Base-by-base conservation (phyloP, 1,140 invertebrate species). In the Drosophila setifemur region DNA sequence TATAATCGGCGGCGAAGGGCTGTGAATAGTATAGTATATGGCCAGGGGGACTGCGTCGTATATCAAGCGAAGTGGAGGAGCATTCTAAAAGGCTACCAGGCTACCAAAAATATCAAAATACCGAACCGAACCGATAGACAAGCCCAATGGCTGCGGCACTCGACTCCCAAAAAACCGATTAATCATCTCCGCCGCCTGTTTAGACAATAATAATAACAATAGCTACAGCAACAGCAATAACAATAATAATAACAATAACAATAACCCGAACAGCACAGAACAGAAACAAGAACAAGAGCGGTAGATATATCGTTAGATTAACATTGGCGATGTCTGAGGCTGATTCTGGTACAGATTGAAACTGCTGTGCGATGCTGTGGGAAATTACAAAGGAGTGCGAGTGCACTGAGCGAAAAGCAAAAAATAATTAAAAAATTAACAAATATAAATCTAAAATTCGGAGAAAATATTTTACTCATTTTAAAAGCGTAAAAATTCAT, bases 131-230 rank as follows among this genome's bases (percentile, higher is more conserved):
- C 33, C 18, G 25, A 42, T 44, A 54, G 50, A 54, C 40, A 26
- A 29, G 8, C 33, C 28, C 39, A 50, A 23, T 23, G 57, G 21
- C 53, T 58, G 53, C 35, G 35, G 21, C 58, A 63, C 58, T 63
- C 58, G 18, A n/a, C n/a, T n/a, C n/a, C n/a, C n/a, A 61, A 61
- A 67, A 69, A 69, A 55, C 63, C 66, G 63, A 69, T 69, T 69
- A 69, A 69, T 69, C 66, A 69, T 69, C 63, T 67, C 52, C 6
- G 23, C 43, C 35, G 49, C 11, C 63, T 57, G 21, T 45, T 63
- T 60, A 29, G 58, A 47, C 39, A 7, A 39, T 18, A 54, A 14
- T 49, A 58, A 58, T 47, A 54, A 29, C 54, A 35, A 55, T 33
- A 39, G n/a, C n/a, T n/a, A n/a, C n/a, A n/a, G n/a, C 31, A 33